Percentiles rank a stretch among this genome's conserved stretches.
phyloP scores from a whole-genome alignment of 2,113 vertebrate genomes.

The Nicator chloris region DNA sequence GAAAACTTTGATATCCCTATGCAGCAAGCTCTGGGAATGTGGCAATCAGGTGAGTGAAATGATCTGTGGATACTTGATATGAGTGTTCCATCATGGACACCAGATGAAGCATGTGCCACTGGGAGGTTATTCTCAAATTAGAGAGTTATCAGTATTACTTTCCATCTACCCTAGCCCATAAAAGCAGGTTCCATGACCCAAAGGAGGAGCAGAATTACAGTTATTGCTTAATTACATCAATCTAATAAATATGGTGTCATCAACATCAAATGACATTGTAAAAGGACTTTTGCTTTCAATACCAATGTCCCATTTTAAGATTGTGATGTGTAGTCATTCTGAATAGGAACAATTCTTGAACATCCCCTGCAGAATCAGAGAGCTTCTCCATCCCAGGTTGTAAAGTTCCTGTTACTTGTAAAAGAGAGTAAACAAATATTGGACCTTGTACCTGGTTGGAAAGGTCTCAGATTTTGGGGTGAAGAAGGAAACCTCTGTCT shows the following conservation, averaged over 20 bases:
- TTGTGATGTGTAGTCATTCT: not conserved
- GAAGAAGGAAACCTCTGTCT: slow-evolving; percentile 36
- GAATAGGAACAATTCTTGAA: not conserved
- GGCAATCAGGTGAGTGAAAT: not conserved
- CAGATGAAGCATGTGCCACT: not conserved
- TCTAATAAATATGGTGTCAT: not conserved
- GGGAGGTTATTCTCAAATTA: not conserved
- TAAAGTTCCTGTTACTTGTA: slow-evolving; percentile 10
- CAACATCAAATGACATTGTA: not conserved
- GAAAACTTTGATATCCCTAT: not conserved
- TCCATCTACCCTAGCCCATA: not conserved
- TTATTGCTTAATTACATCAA: not conserved
- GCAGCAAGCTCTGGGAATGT: not conserved
- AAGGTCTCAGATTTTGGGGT: not conserved
- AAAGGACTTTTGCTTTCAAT: not conserved
- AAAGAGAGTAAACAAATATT: slow-evolving; percentile 14
- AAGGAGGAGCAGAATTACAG: not conserved
- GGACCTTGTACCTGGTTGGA: slow-evolving; percentile 21
- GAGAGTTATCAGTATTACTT: not conserved
- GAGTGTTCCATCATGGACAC: not conserved
- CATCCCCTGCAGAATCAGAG: not conserved
- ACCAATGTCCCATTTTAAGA: not conserved
- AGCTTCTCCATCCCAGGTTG: not conserved
- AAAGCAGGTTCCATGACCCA: not conserved
- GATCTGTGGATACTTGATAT: not conserved